phyloP scores from a whole-genome alignment of 2,888 invertebrate genomes.

The Gisinianus flammeolus region DNA sequence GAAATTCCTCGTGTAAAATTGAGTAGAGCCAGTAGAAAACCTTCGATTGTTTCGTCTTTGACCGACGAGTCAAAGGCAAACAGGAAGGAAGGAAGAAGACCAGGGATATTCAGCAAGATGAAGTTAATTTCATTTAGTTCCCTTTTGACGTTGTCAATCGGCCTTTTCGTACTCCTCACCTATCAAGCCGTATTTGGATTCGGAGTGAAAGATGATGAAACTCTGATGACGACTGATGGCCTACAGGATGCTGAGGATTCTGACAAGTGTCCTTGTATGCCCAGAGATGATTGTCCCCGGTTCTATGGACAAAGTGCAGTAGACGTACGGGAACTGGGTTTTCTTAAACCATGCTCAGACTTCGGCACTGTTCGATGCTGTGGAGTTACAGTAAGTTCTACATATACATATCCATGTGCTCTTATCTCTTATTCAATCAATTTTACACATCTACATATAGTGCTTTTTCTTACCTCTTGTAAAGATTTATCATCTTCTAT shows the following conservation, averaged over 20 bases:
- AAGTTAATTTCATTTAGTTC: conserved; percentile 9
- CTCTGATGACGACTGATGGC: no score
- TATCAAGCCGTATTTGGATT: background rate
- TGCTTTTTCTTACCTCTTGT: no score
- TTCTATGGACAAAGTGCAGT: conserved; percentile 52
- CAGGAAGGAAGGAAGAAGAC: background rate
- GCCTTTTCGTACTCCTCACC: background rate
- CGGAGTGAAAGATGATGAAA: background rate
- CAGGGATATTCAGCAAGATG: background rate
- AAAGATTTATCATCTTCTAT: no score
- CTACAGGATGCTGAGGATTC: conserved; percentile 13
- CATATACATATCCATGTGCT: background rate
- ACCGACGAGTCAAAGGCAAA: background rate
- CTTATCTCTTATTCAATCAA: background rate
- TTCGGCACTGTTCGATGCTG: conserved; percentile 55
- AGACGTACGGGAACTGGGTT: conserved; percentile 51
- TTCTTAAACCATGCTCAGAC: conserved; percentile 47
- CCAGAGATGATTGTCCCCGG: conserved; percentile 47
- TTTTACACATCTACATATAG: background rate
- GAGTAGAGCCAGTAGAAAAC: background rate
- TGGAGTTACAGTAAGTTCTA: conserved; percentile 55
- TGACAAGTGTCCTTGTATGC: conserved; percentile 50
- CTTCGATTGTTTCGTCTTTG: background rate
- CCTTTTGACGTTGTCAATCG: background rate
- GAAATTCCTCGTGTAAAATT: conserved; percentile 16